Base-by-base conservation (phyloP, 2,113 vertebrate genomes). In the Ascaphus truei region DNA sequence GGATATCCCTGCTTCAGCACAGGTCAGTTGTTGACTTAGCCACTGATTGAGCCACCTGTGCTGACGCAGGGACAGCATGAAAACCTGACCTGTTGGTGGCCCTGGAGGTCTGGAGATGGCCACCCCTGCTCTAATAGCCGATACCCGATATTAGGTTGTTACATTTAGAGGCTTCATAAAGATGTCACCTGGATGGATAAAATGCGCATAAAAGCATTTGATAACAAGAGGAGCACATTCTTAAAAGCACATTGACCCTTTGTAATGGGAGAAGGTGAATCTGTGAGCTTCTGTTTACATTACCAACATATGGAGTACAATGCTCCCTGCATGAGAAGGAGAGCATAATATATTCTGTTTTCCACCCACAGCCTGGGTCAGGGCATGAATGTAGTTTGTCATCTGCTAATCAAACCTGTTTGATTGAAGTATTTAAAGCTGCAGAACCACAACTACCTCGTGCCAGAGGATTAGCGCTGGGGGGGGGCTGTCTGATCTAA, bases 381-480 rank as follows among this genome's bases (percentile, higher is more conserved):
- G 25, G 64, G 15, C 51, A 55, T 41, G 60, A 66, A 66, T 55
- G 34, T 23, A 25, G 27, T 43, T 67, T 31, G 16, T 29, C 26
- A 9, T 30, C 16, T 7, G 31, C 34, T 65, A 45, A 27, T 67
- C 37, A 67, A 56, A 67, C 51, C 43, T 25, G 26, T 23, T 41
- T 33, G 36, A 39, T 20, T 43, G 27, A 56, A 23, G 64, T 31
- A 10, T 39, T 1, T 27, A 16, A 53, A n/a, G n/a, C n/a, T n/a
- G n/a, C n/a, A 26, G 48, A 13, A 15, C 16, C 36, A 57, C n/a
- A n/a, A n/a, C n/a, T n/a, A n/a, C n/a, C n/a, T n/a, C n/a, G n/a
- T n/a, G n/a, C n/a, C n/a, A n/a, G n/a, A n/a, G n/a, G n/a, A n/a
- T n/a, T n/a, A n/a, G n/a, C n/a, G n/a, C n/a, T n/a, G n/a, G n/a